Evolutionary conservation across 2,888 invertebrate species (phyloP), one percentile per base, ranked within the genome.

Genomic region (Mythimna pallens): DNA sequence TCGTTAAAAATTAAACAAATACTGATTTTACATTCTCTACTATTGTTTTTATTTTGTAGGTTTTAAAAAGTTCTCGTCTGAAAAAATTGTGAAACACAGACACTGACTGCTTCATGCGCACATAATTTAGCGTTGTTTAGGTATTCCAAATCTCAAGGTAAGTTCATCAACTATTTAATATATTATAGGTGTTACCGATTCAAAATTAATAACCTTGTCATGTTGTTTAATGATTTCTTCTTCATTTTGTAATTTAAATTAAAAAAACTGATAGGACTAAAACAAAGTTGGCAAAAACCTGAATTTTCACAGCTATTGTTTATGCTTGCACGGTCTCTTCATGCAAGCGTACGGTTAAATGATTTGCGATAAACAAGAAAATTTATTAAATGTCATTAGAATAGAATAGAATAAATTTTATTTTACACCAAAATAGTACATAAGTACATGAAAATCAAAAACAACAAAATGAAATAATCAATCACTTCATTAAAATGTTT

Each of bases 1-100:
- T 55, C 59, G 57, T 73, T 65, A 77, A 79, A 84, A 80, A 74
- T 73, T 80, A 69, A 67, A 76, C 69, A 73, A 80, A 80, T 43
- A 73, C 1, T 54, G 50, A 47, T 14, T 81, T 68, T 66, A 77
- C 25, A 50, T 52, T 76, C 59, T 65, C 68, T 54, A 43, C 34
- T 63, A 22, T 66, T 69, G 9, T 77, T 71, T 77, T 76, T 68
- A 70, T 69, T 68, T 20, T 36, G 64, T 59, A 17, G 65, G 52
- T 36, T 62, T 68, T 58, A 12, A 69, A 47, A 65, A 65, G 4
- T 62, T 36, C 12, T 20, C 50, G 43, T 25, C 50, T 52, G 57
- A 76, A 50, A 67, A 25, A 2, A 47, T 69, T 77, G 40, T 47
- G 78, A 78, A 78, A 73, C 1, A 55, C 25, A 9, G 25, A n/a